Evolutionary conservation across 2,797 vertebrate genomes (phyloP), one percentile per base, ranked within the genome.

Genomic region (Urosaurus nigricauda): DNA sequence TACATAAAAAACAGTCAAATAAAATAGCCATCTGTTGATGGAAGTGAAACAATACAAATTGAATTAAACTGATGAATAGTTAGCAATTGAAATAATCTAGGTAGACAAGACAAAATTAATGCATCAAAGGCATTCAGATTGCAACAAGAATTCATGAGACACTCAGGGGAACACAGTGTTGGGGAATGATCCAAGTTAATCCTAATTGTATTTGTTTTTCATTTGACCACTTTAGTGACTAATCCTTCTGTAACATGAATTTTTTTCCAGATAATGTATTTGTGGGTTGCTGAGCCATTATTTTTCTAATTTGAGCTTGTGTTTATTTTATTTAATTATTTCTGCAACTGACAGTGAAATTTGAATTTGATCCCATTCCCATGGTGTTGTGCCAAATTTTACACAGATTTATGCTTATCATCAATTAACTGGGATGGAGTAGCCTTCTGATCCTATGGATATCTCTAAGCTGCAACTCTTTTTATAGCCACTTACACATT

Each of bases 171-270:
- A 84, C 21, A 35, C 32, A 65, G 19, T 56, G 43, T n/a, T 65
- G 77, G 70, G 12, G 29, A 80, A 75, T 84, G 68, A 65, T 43
- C 19, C 70, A 90, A 74, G 32, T 84, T 84, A 90, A 90, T 84
- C 78, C 56, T 75, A 85, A 87, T 87, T 68, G 43, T 58, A 84
- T 90, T 87, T 81, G 37, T 83, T 85, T 90, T 79, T 84, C 68
- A 87, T 81, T 83, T 79, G 81, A 70, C 32, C 81, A 84, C 24
- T 87, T 90, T 80, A 75, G 81, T 75, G 68, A 26, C 56, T 85
- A 80, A 90, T 84, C 78, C 56, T 68, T n/a, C 37, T 84, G 14
- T 56, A 87, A 74, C 56, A 56, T 65, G 81, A 40, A 75, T 79
- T 43, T 5, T 73, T 73, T 86, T 83, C 73, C 53, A 79, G 75